Percentiles rank a stretch among this genome's conserved stretches.
phyloP scores from a whole-genome alignment of 2,888 invertebrate genomes.

The Cephus pulcher region DNA sequence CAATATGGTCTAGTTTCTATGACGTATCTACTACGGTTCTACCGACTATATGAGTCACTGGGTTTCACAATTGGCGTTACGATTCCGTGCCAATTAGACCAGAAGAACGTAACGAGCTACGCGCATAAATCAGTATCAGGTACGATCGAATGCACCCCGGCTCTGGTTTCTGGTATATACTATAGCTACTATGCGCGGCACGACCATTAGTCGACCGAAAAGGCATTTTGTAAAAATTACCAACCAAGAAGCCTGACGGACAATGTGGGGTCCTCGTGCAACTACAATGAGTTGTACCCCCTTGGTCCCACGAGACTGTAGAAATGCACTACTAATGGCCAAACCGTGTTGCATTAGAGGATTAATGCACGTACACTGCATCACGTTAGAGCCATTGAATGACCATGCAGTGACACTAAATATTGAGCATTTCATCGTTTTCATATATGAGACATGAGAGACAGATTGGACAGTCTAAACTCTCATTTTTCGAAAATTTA shows the following conservation, averaged over 20 bases:
- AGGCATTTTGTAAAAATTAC: conserved; percentile 53
- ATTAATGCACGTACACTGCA: conserved; percentile 46
- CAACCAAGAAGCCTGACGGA: conserved; percentile 33
- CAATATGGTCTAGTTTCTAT: background rate
- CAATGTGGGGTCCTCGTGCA: background rate
- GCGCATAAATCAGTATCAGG: conserved; percentile 32
- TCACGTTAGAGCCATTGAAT: background rate
- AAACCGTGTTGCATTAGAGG: conserved; percentile 58
- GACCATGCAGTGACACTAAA: background rate
- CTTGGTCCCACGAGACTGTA: conserved; percentile 50
- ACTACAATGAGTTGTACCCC: conserved; percentile 10
- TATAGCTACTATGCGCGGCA: conserved; percentile 8
- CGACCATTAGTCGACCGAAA: conserved; percentile 36
- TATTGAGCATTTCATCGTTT: background rate
- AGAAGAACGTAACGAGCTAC: background rate
- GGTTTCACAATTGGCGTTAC: background rate
- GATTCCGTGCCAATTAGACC: background rate
- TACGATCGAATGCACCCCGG: conserved; percentile 13
- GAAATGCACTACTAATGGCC: conserved; percentile 59
- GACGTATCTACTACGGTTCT: background rate
- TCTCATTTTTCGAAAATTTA: background rate
- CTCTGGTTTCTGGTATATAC: background rate
- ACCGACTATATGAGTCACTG: background rate
- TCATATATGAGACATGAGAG: background rate
- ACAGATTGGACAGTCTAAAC: background rate